These are phyloP conservation scores for Laticauda colubrina DNA, from an alignment of 2,113 vertebrate genomes.

Conservation along the genomic window DNA sequence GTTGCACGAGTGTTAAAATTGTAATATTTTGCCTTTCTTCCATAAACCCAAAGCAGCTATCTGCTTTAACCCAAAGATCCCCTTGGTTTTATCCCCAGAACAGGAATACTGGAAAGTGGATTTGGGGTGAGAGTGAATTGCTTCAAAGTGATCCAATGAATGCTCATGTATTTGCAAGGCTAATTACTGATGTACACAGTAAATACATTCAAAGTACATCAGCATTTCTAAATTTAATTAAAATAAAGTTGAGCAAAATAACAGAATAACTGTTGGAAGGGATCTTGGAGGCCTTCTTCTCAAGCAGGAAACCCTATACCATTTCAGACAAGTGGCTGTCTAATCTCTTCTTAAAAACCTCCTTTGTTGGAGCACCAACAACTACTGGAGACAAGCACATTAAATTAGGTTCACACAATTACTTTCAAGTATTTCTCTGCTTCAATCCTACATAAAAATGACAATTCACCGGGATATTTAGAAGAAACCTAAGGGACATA, in stretches of 20 bases:
- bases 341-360: too few species aligned
- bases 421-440: not conserved
- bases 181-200: not conserved
- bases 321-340: too few species aligned
- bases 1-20: not conserved
- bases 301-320: too few species aligned
- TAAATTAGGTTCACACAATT: not conserved
- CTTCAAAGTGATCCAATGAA: not conserved
- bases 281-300: too few species aligned
- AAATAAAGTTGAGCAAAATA: not conserved
- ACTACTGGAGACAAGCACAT: not conserved
- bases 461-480: not conserved
- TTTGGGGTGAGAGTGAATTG: not conserved
- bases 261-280: too few species aligned
- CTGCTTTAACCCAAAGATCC: not conserved
- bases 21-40: not conserved
- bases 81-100: not conserved
- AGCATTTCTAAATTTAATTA: not conserved
- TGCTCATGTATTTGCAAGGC: not conserved
- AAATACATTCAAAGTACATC: not conserved
- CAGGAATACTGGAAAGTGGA: not conserved
- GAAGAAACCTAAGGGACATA: not conserved
- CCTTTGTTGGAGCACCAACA: too few species aligned
- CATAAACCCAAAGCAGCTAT: not conserved
- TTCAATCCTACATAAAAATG: not conserved